Evolutionary conservation across 2,888 invertebrate species (phyloP).

Genomic region (Alcis repandata): DNA sequence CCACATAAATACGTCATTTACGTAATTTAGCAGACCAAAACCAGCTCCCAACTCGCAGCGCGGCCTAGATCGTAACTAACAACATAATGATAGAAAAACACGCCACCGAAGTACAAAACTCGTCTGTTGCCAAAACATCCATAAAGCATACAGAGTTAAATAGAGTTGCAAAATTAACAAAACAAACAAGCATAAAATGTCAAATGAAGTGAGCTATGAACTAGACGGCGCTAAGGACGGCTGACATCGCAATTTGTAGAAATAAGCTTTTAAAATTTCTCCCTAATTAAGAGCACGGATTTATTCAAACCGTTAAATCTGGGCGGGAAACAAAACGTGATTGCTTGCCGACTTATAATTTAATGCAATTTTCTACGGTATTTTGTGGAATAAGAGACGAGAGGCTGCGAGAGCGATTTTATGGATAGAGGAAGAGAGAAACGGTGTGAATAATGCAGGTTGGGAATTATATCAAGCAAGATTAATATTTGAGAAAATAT

Average conservation of each 20-base stretch:
- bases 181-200: conserved; percentile 29
- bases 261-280: conserved; percentile 76
- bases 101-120: not conserved
- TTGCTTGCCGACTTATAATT: conserved; percentile 85
- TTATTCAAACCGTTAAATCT: conserved; percentile 84
- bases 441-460: not conserved
- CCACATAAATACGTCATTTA: too few species aligned
- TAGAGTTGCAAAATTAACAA: not conserved
- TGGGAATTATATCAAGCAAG: too few species aligned
- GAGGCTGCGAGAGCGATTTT: conserved; percentile 49
- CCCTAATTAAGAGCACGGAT: conserved; percentile 80
- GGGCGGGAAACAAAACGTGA: conserved; percentile 83
- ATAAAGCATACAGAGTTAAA: not conserved
- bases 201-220: conserved; percentile 39
- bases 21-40: too few species aligned
- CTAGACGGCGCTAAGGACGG: conserved; percentile 53
- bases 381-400: conserved; percentile 55
- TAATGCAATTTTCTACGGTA: conserved; percentile 83
- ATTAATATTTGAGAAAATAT: too few species aligned
- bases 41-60: too few species aligned
- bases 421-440: not conserved
- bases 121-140: not conserved
- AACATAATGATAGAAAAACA: not conserved
- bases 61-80: too few species aligned
- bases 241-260: conserved; percentile 71